Base-by-base conservation (phyloP, 1,140 invertebrate species). In the Lepidurus arcticus region DNA sequence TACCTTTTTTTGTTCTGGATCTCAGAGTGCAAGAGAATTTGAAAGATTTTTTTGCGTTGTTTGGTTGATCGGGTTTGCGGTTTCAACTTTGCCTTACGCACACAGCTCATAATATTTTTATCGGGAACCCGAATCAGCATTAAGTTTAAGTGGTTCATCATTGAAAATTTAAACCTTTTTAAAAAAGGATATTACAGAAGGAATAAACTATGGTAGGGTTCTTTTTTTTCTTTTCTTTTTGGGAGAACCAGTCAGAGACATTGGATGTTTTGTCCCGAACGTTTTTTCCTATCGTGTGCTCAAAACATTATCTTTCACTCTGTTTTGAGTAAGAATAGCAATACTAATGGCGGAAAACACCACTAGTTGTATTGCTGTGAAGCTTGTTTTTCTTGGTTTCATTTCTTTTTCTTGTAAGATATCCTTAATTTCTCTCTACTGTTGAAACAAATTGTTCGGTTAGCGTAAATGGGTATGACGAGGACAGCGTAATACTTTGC, bases 11-110 rank as follows among this genome's bases (percentile, higher is more conserved):
- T 65, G 53, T 65, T 65, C 21, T 65, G 53, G 53, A 65, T 65
- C 53, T 65, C 53, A 65, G 53, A 65, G 53, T 65, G 53, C 53
- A 65, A 65, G 53, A 65, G 13, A 16, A 65, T 13, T 65, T 65
- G 53, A 16, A 65, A 34, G 34, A 34, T 34, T 34, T 34, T 1
- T 34, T 34, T 34, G 34, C 34, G 34, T 65, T 65, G 53, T n/a
- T 65, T 13, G 7, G 21, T 65, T 65, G 53, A 65, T 65, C 53
- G 13, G 21, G 53, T 65, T n/a, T 21, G 53, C 16, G 53, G 53
- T 65, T 65, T 65, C 53, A 65, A 65, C 21, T 65, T 65, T 8
- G 53, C 53, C 53, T 65, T 65, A 65, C 53, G 53, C 53, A 65
- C 53, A 65, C 53, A 65, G 53, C 53, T 65, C 53, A 65, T 13